Percentiles rank a stretch among this genome's conserved stretches.
Conservation (phyloP, 2,888 invertebrate genomes). For the Panzeria rudis region DNA sequence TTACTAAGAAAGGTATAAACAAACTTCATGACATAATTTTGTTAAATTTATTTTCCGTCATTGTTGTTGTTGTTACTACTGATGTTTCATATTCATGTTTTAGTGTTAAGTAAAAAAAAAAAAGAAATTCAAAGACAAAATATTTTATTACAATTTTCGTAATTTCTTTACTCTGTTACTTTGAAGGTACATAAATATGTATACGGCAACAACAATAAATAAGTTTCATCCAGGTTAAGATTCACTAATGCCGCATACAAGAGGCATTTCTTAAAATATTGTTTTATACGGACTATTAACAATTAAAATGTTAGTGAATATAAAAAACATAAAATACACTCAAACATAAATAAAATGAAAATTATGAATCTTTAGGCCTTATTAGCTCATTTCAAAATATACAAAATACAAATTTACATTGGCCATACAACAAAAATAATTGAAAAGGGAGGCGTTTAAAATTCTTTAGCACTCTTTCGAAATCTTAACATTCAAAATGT, state of each 20-base stretch:
- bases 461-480: background rate
- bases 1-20: conserved; percentile 44
- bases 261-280: conserved; percentile 62
- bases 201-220: conserved; percentile 24
- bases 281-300: conserved; percentile 59
- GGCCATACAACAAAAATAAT: too few species aligned
- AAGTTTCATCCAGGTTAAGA: conserved; percentile 48
- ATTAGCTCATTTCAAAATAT: too few species aligned
- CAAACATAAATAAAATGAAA: background rate
- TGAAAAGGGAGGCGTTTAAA: background rate
- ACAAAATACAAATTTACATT: too few species aligned
- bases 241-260: conserved; percentile 45
- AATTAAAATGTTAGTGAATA: conserved; percentile 48
- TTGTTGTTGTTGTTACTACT: conserved; percentile 41
- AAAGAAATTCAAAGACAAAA: conserved; percentile 15
- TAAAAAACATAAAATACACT: conserved; percentile 4
- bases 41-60: conserved; percentile 21
- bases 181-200: background rate
- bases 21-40: conserved; percentile 51
- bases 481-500: background rate
- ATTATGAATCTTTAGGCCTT: too few species aligned
- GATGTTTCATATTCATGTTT: conserved; percentile 32
- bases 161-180: conserved; percentile 18
- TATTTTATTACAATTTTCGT: conserved; percentile 50
- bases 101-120: conserved; percentile 57